Percentiles rank a stretch among this genome's conserved stretches.
phyloP scores from a whole-genome alignment of 2,888 invertebrate genomes.

The Tenodera sinensis region DNA sequence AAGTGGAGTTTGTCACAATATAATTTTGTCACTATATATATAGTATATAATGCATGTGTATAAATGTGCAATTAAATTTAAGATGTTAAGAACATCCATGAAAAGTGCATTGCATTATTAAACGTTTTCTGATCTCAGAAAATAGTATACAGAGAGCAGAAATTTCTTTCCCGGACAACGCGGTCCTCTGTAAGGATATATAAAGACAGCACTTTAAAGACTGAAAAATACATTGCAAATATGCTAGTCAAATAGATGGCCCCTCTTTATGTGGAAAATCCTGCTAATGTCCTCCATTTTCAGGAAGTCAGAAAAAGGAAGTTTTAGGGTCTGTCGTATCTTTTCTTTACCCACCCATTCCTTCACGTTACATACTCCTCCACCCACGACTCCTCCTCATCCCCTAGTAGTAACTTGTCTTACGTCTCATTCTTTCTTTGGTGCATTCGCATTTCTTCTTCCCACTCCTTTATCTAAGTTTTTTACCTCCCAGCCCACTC shows the following conservation, averaged over 20 bases:
- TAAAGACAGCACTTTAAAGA: background rate
- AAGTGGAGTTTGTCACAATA: no score
- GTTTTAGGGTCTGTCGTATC: conserved; percentile 24
- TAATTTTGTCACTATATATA: no score
- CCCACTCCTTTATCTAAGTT: background rate
- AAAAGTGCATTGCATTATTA: no score
- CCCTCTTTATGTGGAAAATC: conserved; percentile 12
- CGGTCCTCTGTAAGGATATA: background rate
- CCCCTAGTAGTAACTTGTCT: conserved; percentile 5
- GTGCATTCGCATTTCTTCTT: background rate
- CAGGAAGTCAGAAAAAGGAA: conserved; percentile 20
- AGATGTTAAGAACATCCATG: no score
- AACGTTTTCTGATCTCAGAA: background rate
- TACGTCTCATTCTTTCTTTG: background rate
- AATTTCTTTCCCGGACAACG: background rate
- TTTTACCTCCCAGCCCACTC: background rate
- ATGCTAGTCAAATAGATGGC: background rate
- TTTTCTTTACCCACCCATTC: conserved; percentile 8
- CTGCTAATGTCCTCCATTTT: conserved; percentile 26
- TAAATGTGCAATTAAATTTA: no score
- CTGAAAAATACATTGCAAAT: background rate
- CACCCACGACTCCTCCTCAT: background rate
- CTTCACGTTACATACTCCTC: background rate
- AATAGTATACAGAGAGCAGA: background rate
- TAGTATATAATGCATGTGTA: no score